Conservation (phyloP, 2,113 vertebrate genomes). For the Oryzias javanicus region DNA sequence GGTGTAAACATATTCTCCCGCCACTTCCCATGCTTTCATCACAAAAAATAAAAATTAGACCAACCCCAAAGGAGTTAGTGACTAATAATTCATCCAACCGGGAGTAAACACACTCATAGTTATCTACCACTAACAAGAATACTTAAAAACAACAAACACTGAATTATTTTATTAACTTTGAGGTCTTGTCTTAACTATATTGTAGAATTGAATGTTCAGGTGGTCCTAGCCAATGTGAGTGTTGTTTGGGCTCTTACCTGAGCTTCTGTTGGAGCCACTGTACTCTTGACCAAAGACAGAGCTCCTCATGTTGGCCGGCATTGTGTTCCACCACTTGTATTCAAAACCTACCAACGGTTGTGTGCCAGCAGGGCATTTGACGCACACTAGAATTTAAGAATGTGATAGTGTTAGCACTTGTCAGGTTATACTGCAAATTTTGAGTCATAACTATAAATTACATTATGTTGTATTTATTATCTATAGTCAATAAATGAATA, state of each 20-base stretch:
- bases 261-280: slow-evolving; percentile 79
- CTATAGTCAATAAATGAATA: too few species aligned
- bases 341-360: slow-evolving; percentile 86
- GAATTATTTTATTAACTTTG: too few species aligned
- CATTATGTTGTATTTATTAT: background rate
- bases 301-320: slow-evolving; percentile 91
- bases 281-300: slow-evolving; percentile 79
- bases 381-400: slow-evolving; percentile 77
- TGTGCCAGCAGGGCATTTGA: slow-evolving; percentile 84
- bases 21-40: slow-evolving; percentile 91
- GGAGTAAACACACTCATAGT: background rate
- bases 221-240: background rate
- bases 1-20: slow-evolving; percentile 91
- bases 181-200: too few species aligned
- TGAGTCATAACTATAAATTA: background rate
- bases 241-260: slow-evolving; percentile 74
- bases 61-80: background rate
- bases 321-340: slow-evolving; percentile 96
- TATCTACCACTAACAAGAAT: background rate
- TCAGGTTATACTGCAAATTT: background rate
- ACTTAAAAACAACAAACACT: background rate
- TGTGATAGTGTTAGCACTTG: background rate
- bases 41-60: slow-evolving; percentile 6
- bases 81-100: background rate
- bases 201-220: too few species aligned